phyloP scores from a whole-genome alignment of 2,113 vertebrate genomes.

The Chinchilla lanigera region DNA sequence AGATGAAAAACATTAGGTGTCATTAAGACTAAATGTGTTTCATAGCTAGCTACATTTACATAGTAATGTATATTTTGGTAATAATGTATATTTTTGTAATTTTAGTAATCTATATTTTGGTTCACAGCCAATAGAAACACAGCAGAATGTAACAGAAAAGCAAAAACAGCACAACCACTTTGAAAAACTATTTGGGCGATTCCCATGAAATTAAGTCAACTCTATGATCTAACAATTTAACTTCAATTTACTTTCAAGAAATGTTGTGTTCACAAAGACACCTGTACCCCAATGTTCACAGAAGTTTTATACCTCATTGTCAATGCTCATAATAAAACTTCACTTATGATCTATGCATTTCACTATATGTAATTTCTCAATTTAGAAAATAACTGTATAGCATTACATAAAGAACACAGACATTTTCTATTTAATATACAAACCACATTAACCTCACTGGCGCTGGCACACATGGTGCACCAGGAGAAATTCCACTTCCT shows the following conservation, averaged over 20 bases:
- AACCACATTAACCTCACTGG: constrained; percentile 75
- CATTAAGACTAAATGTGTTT: constrained; percentile 25
- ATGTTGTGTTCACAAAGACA: constrained; percentile 11
- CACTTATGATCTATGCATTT: neutral
- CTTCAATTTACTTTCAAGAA: neutral
- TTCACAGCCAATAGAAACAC: constrained; percentile 11
- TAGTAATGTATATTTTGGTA: too few relatives aligned
- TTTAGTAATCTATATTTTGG: constrained; percentile 40
- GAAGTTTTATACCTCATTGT: constrained; percentile 22
- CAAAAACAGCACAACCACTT: constrained; percentile 2
- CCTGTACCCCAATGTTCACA: neutral
- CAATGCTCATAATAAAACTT: neutral
- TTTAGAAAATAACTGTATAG: neutral
- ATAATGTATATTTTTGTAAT: too few relatives aligned
- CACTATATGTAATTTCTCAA: constrained; percentile 22
- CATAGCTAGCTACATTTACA: constrained; percentile 4
- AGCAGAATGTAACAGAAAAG: neutral
- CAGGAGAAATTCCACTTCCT: constrained; percentile 76
- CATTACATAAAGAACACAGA: constrained; percentile 23
- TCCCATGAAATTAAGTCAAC: constrained; percentile 27
- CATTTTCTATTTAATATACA: constrained; percentile 69
- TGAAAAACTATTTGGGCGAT: constrained; percentile 28
- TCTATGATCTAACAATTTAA: neutral
- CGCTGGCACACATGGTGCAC: constrained; percentile 57
- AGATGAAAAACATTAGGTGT: constrained; percentile 7